Conservation (phyloP, 2,888 invertebrate species). For the Drosophila ezoana region DNA sequence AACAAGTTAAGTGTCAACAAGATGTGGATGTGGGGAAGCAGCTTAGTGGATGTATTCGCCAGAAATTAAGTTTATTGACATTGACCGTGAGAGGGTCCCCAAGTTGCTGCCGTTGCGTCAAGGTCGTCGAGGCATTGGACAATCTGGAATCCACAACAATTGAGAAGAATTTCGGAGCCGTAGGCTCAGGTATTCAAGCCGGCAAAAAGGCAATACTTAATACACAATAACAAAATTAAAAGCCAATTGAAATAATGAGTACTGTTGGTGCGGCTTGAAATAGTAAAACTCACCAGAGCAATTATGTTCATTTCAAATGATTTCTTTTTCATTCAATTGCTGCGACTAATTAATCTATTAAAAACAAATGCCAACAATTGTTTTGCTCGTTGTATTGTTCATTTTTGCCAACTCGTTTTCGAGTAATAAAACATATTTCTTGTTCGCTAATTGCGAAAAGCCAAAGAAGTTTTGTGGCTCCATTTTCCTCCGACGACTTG, state of each 20-base stretch:
- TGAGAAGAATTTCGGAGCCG: slow-evolving; percentile 26
- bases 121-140: slow-evolving; percentile 32
- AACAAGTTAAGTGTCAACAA: slow-evolving; percentile 65
- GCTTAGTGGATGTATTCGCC: slow-evolving; percentile 44
- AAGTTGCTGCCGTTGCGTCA: slow-evolving; percentile 36
- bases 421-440: slow-evolving; percentile 48
- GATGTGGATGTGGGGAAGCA: slow-evolving; percentile 37
- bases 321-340: slow-evolving; percentile 53
- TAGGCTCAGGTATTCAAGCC: slow-evolving; percentile 32
- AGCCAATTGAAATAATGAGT: slow-evolving; percentile 64
- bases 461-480: slow-evolving; percentile 42
- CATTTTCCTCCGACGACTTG: slow-evolving; percentile 36
- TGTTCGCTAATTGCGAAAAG: slow-evolving; percentile 33
- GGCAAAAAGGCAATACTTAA: slow-evolving; percentile 24
- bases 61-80: slow-evolving; percentile 74
- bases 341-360: slow-evolving; percentile 61
- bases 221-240: slow-evolving; percentile 41
- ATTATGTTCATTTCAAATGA: slow-evolving; percentile 61
- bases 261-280: slow-evolving; percentile 24
- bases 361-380: slow-evolving; percentile 39
- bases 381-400: slow-evolving; percentile 10
- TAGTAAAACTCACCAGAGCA: slow-evolving; percentile 47
- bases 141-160: slow-evolving; percentile 26
- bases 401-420: slow-evolving; percentile 37
- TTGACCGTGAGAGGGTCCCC: slow-evolving; percentile 37